These are phyloP conservation scores for Lanius collurio DNA, from an alignment of 2,113 vertebrate species.

Conservation along the genomic window DNA sequence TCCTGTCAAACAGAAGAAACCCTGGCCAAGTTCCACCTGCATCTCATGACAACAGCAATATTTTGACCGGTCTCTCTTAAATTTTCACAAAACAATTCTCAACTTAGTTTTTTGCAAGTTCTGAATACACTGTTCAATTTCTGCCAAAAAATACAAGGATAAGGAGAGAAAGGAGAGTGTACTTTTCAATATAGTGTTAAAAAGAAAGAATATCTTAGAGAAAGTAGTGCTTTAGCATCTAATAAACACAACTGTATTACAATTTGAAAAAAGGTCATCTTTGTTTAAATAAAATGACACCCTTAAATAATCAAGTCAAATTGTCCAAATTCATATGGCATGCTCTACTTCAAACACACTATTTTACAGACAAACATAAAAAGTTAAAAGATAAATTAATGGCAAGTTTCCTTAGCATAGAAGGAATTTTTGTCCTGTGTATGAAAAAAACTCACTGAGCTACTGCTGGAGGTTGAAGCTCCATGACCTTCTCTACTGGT, in stretches of 20 bases:
- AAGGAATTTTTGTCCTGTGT: neutral
- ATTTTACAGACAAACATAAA: neutral
- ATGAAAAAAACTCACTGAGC: conserved; percentile 71
- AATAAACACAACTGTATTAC: neutral
- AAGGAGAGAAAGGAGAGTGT: neutral
- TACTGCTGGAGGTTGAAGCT: conserved; percentile 66
- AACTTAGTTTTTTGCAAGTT: neutral
- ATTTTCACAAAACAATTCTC: neutral
- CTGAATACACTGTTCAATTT: neutral
- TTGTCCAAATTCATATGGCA: neutral
- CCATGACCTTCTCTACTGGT: conserved; percentile 55
- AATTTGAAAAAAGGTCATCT: neutral
- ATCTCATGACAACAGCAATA: neutral
- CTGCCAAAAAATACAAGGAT: neutral
- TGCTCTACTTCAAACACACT: neutral
- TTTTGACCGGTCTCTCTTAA: neutral
- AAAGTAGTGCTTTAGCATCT: neutral
- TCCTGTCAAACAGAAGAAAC: neutral
- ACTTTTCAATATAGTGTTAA: neutral
- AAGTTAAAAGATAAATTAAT: neutral
- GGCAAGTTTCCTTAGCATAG: neutral
- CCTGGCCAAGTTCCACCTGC: neutral
- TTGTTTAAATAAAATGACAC: neutral
- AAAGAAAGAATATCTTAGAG: neutral
- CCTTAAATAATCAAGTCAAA: neutral